A percentile compares a stretch with the other conserved stretches of the same genome.
phyloP scores from a whole-genome alignment of 2,888 invertebrate species.

The Bhutanitis thaidina region DNA sequence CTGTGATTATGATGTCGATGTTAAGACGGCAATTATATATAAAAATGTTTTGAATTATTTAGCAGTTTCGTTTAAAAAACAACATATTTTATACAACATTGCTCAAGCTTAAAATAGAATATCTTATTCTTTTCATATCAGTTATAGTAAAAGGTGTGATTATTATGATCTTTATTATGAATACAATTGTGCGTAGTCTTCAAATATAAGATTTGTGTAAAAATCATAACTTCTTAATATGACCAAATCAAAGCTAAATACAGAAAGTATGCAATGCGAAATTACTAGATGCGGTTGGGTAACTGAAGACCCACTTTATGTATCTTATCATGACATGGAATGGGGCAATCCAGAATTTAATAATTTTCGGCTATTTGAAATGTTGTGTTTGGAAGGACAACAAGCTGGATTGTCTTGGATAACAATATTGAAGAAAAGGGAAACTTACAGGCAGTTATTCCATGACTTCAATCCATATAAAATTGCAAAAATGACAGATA shows the following conservation, averaged over 20 bases:
- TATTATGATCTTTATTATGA: too few species aligned
- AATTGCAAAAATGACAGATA: slow-evolving; percentile 39
- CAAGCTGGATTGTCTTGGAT: slow-evolving; percentile 70
- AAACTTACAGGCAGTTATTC: slow-evolving; percentile 49
- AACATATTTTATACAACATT: too few species aligned
- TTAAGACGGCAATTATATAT: too few species aligned
- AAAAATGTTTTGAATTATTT: too few species aligned
- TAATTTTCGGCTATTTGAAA: slow-evolving; percentile 54
- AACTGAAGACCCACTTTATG: slow-evolving; percentile 53
- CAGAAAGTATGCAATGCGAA: slow-evolving; percentile 13
- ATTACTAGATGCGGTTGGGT: slow-evolving; percentile 54
- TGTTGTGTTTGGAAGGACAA: slow-evolving; percentile 69
- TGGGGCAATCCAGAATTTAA: slow-evolving; percentile 60
- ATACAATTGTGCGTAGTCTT: too few species aligned
- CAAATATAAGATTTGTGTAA: too few species aligned
- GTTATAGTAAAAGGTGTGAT: too few species aligned
- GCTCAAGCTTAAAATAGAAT: too few species aligned
- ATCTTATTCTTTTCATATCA: too few species aligned
- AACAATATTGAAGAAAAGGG: slow-evolving; percentile 62
- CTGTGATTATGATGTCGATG: too few species aligned
- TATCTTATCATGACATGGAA: slow-evolving; percentile 63
- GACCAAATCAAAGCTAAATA: not conserved
- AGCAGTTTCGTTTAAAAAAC: too few species aligned
- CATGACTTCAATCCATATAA: slow-evolving; percentile 50
- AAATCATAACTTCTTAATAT: too few species aligned